phyloP scores from a whole-genome alignment of 2,888 invertebrate species.

The Microplitis deprimator region DNA sequence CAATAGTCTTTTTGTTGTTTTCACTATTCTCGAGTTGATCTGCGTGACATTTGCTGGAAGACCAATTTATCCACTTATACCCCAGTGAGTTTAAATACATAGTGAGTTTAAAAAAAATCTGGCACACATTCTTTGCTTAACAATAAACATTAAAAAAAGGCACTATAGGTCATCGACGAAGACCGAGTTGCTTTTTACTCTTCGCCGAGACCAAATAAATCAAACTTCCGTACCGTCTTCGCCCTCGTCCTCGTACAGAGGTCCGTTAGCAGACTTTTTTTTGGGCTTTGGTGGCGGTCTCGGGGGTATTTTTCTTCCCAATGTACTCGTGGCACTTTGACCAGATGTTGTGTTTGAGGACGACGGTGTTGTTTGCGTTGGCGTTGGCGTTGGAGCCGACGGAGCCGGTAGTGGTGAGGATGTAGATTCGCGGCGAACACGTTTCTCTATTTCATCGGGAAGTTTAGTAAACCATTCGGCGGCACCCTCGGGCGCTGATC shows the following conservation, averaged over 20 bases:
- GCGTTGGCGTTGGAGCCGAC: background rate
- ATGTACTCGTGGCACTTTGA: constrained; percentile 72
- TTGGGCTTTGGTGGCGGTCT: constrained; percentile 86
- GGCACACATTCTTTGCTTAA: background rate
- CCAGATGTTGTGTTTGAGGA: background rate
- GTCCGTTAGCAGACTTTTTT: constrained; percentile 82
- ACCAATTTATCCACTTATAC: background rate
- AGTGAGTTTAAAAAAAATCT: constrained; percentile 3
- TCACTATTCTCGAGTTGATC: background rate
- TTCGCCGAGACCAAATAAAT: constrained; percentile 65
- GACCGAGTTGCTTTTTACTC: constrained; percentile 58
- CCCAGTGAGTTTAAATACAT: background rate
- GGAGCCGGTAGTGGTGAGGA: background rate
- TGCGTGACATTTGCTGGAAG: background rate
- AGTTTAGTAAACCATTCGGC: constrained; percentile 72
- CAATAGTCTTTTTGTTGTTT: too few relatives aligned
- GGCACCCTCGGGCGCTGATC: constrained; percentile 70
- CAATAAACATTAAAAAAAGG: constrained; percentile 53
- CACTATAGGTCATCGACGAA: constrained; percentile 62
- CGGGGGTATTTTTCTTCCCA: constrained; percentile 82
- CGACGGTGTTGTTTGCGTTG: background rate
- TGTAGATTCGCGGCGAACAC: constrained; percentile 59
- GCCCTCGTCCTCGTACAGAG: constrained; percentile 89
- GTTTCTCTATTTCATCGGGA: constrained; percentile 74
- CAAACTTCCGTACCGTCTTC: constrained; percentile 92